Base-by-base conservation (phyloP, 2,113 vertebrate species). In the Passer domesticus region DNA sequence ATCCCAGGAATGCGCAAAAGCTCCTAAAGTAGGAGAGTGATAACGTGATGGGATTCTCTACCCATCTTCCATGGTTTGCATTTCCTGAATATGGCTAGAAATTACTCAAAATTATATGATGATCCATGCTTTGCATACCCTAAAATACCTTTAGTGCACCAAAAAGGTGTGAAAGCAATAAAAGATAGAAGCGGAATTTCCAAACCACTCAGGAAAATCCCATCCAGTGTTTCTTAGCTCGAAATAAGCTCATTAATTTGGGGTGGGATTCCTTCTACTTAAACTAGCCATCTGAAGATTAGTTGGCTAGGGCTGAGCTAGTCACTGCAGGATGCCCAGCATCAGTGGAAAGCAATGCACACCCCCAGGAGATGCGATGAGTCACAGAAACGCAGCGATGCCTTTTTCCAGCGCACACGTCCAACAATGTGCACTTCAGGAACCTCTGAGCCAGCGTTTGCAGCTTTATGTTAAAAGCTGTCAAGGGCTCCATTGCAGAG, bases 331-430 rank as follows among this genome's bases (percentile, higher is more conserved):
- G 90, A 82, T 79, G 20, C 35, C 53, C 56, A 37, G 86, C n/a
- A 35, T 95, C 94, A 95, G 76, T 43, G 56, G 76, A 90, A 96
- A 96, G 90, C 89, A 92, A 95, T 70, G 92, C 68, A 28, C 46
- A 10, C 68, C 47, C 94, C 88, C 80, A 20, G 14, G 90, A 63
- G 89, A 70, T 8, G 1, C 0, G 0, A 74, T 94, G 90, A 95
- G 83, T 95, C 95, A 93, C 77, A 84, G 63, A 58, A 70, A 80
- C 0, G 0, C 37, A 39, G 83, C 0, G 1, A 64, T 76, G 68
- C 30, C 86, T 86, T 96, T 96, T 96, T 95, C 95, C 95, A 96
- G 68, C 93, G 83, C 72, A 50, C 63, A 35, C 56, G 15, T 95
- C 94, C 94, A 95, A 83, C 68, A 86, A 17, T 0, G 30, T 35